Evolutionary conservation across 2,888 invertebrate genomes (phyloP), one percentile per base, ranked within the genome.

Genomic region (Pollenia amentaria): DNA sequence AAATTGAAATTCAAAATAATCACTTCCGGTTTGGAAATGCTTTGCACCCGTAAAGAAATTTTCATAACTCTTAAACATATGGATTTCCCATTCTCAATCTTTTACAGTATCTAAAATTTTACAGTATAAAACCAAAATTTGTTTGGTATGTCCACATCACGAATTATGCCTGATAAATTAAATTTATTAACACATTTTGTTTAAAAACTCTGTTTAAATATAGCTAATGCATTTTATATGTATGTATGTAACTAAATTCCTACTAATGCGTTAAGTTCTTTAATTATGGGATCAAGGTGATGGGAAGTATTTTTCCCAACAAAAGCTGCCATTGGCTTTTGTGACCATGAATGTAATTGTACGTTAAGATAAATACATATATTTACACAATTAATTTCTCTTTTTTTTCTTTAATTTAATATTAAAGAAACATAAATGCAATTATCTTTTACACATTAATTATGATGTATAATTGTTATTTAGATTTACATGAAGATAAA

Each of bases 341-440:
- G 29, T 72, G 80, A 53, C 80, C 72, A 53, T 80, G 72, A 72
- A 53, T 64, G 29, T 72, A 72, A 80, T 80, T 72, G 18, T 67
- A 38, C n/a, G 10, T 77, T 44, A 46, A 38, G 11, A 21, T 60
- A 42, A 29, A 57, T 57, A 46, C 14, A 40, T 76, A 76, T 29
- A 55, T 55, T 53, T 42, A 21, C 55, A 12, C 44, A 60, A 46
- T 73, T 53, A 46, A 60, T 60, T 12, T 73, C 46, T n/a, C 12
- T 3, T 18, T 75, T 38, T n/a, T 55, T 12, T 60, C 21, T 14
- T 53, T 42, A 14, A 4, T 44, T 62, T 10, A 48, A 10, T 16
- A 18, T 8, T 18, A 18, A n/a, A 8, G 44, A 64, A 44, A 18
- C 38, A 16, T 38, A 62, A 1, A 14, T 40, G 16, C 0, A 62